phyloP scores from a whole-genome alignment of 2,888 invertebrate genomes.

The Coleophora deauratella region DNA sequence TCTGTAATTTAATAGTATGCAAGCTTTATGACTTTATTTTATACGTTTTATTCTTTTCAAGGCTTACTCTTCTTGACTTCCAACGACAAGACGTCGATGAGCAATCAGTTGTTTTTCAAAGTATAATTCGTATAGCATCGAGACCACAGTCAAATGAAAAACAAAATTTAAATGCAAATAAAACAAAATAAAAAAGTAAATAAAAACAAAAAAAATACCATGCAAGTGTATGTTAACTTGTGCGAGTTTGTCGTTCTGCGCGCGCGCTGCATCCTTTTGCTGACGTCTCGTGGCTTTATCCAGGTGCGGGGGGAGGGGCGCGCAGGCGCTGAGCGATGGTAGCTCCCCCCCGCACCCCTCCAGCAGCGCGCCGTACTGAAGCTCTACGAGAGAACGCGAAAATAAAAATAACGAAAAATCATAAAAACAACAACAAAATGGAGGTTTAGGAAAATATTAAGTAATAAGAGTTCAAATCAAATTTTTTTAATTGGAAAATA shows the following conservation, averaged over 20 bases:
- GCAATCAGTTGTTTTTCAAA: too few relatives aligned
- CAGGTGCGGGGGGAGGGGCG: constrained; percentile 64
- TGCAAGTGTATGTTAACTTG: constrained; percentile 88
- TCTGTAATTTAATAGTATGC: too few relatives aligned
- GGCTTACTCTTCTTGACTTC: too few relatives aligned
- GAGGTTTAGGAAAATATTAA: constrained; percentile 19
- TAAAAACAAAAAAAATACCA: constrained; percentile 76
- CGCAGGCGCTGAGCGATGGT: constrained; percentile 62
- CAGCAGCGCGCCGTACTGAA: constrained; percentile 72
- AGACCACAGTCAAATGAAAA: constrained; percentile 7
- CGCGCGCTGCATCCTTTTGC: constrained; percentile 78
- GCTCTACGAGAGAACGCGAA: constrained; percentile 51
- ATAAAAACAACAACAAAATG: constrained; percentile 21
- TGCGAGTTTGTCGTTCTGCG: constrained; percentile 82
- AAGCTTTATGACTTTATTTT: too few relatives aligned
- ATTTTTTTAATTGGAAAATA: too few relatives aligned
- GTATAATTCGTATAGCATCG: too few relatives aligned
- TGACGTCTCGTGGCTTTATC: constrained; percentile 75
- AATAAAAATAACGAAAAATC: constrained; percentile 28
- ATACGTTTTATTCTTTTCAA: too few relatives aligned
- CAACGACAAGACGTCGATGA: too few relatives aligned
- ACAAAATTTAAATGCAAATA: constrained; percentile 11
- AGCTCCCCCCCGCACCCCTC: constrained; percentile 73
- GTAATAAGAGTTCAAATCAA: too few relatives aligned
- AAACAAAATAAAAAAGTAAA: constrained; percentile 20